A percentile compares a stretch with the other conserved stretches of the same genome.
These are phyloP conservation scores for Potamarius usumacintae DNA, from an alignment of 2,113 vertebrate genomes.

Conservation along the genomic window DNA sequence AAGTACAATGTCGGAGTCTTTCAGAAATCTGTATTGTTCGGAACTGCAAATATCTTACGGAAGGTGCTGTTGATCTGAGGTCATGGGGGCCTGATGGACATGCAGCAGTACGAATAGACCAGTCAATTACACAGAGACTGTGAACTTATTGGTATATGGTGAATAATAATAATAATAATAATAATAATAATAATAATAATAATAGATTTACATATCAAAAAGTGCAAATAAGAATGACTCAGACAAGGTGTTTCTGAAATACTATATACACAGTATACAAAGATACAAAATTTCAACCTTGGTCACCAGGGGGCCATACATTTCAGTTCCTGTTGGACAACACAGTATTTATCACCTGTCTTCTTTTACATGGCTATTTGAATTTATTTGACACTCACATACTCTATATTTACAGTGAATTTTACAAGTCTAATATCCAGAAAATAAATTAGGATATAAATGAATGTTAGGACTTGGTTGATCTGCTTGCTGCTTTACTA, in stretches of 20 bases:
- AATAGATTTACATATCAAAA: neutral
- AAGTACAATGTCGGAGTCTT: too few species aligned
- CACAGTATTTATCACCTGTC: neutral
- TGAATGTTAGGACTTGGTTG: neutral
- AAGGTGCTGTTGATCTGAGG: too few species aligned
- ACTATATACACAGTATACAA: neutral
- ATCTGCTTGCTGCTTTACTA: neutral
- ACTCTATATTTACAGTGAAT: neutral
- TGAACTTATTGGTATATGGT: too few species aligned
- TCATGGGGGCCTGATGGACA: too few species aligned
- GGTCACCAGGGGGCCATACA: neutral
- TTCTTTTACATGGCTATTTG: neutral
- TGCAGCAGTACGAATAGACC: too few species aligned
- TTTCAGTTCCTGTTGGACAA: neutral
- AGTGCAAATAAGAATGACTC: neutral
- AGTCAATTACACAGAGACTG: too few species aligned
- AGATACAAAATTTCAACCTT: neutral
- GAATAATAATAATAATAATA: too few species aligned
- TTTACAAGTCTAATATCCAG: neutral
- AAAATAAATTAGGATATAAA: slow-evolving; percentile 8
- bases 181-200: neutral
- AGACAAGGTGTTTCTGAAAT: neutral
- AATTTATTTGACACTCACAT: neutral
- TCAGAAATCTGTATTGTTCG: too few species aligned
- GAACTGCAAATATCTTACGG: too few species aligned